These are phyloP conservation scores for Micropoecilia bifurca DNA, from an alignment of 2,797 vertebrate genomes.

Conservation along the genomic window DNA sequence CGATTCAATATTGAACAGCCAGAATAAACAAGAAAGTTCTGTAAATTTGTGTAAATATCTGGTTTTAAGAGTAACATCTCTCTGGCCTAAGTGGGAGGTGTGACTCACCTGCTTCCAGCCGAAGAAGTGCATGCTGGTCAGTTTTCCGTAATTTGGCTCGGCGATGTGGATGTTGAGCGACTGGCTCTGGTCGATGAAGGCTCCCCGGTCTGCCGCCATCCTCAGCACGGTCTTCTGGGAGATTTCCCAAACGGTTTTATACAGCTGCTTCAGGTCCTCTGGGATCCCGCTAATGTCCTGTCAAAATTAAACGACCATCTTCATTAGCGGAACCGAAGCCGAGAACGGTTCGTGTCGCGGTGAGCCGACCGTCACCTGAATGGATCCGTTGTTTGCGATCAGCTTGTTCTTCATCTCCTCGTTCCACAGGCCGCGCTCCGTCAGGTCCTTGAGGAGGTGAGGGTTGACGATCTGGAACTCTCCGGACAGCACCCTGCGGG, in stretches of 20 bases:
- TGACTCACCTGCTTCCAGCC: slow-evolving; percentile 93
- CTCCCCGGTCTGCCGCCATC: slow-evolving; percentile 96
- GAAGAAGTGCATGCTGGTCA: slow-evolving; percentile 99
- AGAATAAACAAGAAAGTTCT: background rate
- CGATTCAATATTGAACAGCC: background rate
- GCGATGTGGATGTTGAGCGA: slow-evolving; percentile 98
- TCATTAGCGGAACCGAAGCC: background rate
- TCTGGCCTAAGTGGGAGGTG: background rate
- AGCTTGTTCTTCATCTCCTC: slow-evolving; percentile 99
- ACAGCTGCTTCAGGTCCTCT: slow-evolving; percentile 91
- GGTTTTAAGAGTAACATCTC: background rate
- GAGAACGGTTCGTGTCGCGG: background rate
- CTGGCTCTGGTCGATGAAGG: slow-evolving; percentile 98
- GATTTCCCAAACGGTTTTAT: slow-evolving; percentile 99
- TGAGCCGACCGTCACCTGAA: slow-evolving; percentile 84
- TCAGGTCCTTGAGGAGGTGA: slow-evolving; percentile 95
- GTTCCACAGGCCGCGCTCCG: slow-evolving; percentile 91
- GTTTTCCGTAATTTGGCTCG: slow-evolving; percentile 97
- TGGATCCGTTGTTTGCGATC: slow-evolving; percentile 92
- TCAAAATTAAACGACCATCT: background rate
- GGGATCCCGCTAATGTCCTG: slow-evolving; percentile 90
- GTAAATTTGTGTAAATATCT: background rate
- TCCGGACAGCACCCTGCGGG: slow-evolving; percentile 95
- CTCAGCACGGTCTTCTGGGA: slow-evolving; percentile 95
- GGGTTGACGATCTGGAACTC: slow-evolving; percentile 99